Evolutionary conservation across 2,888 invertebrate genomes (phyloP).

Genomic region (Amblyjoppa fuscipennis): DNA sequence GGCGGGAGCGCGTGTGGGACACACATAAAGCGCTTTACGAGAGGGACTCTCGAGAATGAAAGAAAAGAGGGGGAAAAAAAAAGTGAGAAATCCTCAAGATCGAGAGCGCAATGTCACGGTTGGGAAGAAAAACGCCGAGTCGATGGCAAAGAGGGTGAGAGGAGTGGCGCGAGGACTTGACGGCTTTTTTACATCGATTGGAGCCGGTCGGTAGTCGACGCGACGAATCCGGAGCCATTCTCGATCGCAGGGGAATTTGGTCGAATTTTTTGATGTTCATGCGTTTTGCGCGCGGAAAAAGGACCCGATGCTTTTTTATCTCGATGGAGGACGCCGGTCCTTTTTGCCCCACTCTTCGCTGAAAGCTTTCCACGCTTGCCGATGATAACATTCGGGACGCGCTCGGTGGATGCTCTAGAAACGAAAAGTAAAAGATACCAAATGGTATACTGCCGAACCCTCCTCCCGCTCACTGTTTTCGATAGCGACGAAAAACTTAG

Average conservation of each 20-base stretch:
- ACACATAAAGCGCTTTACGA: slow-evolving; percentile 53
- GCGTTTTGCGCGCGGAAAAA: slow-evolving; percentile 35
- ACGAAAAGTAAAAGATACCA: too few species aligned
- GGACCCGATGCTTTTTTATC: background rate
- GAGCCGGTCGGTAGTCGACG: slow-evolving; percentile 22
- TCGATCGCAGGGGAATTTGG: background rate
- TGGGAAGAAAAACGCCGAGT: slow-evolving; percentile 24
- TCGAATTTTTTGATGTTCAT: too few species aligned
- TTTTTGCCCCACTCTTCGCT: too few species aligned
- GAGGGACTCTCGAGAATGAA: slow-evolving; percentile 43
- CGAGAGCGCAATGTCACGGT: slow-evolving; percentile 49
- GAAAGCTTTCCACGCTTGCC: too few species aligned
- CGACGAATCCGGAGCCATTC: background rate
- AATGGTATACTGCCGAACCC: too few species aligned
- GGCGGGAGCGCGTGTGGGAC: slow-evolving; percentile 11
- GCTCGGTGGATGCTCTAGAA: too few species aligned
- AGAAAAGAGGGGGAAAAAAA: slow-evolving; percentile 20
- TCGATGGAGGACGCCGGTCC: background rate
- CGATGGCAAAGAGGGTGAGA: slow-evolving; percentile 38
- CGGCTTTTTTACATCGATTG: slow-evolving; percentile 48
- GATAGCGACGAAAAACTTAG: too few species aligned
- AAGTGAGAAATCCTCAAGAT: slow-evolving; percentile 54
- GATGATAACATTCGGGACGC: too few species aligned
- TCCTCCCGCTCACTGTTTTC: too few species aligned
- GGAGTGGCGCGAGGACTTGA: slow-evolving; percentile 45